phyloP scores from a whole-genome alignment of 1,140 invertebrate genomes.

The Tribolium madens region DNA sequence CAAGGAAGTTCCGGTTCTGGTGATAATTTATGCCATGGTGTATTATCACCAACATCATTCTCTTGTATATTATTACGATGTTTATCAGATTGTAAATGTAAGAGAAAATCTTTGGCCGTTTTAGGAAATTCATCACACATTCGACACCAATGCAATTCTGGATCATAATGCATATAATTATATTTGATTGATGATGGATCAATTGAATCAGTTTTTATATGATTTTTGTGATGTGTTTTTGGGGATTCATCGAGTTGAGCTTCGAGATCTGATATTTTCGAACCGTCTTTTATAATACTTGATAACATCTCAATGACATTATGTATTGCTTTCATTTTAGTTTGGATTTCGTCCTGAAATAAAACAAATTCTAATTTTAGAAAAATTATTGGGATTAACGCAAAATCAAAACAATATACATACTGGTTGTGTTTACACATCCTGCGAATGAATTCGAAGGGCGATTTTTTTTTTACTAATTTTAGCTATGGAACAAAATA shows the following conservation, averaged over 20 bases:
- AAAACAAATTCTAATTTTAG: conserved; percentile 29
- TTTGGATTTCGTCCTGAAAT: conserved; percentile 82
- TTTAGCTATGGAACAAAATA: conserved; percentile 59
- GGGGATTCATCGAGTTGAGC: conserved; percentile 49
- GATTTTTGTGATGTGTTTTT: conserved; percentile 54
- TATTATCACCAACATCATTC: conserved; percentile 74
- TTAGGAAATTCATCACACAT: conserved; percentile 87
- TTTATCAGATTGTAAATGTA: conserved; percentile 82
- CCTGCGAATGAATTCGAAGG: conserved; percentile 45
- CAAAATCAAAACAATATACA: conserved; percentile 50
- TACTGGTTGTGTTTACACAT: conserved; percentile 49
- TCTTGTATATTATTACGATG: conserved; percentile 77
- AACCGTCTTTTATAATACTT: conserved; percentile 76
- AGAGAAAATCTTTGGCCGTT: conserved; percentile 86
- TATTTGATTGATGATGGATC: conserved; percentile 64
- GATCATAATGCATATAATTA: conserved; percentile 88
- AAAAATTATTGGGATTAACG: neutral
- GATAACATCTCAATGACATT: conserved; percentile 88
- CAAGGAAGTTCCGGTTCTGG: conserved; percentile 75
- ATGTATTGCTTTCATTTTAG: conserved; percentile 84
- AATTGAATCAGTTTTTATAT: conserved; percentile 46
- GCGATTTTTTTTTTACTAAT: conserved; percentile 19
- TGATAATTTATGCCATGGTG: conserved; percentile 79
- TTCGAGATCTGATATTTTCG: conserved; percentile 56
- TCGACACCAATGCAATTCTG: conserved; percentile 89